These are phyloP conservation scores for Trichopria drosophilae DNA, from an alignment of 2,888 invertebrate species.

Conservation along the genomic window DNA sequence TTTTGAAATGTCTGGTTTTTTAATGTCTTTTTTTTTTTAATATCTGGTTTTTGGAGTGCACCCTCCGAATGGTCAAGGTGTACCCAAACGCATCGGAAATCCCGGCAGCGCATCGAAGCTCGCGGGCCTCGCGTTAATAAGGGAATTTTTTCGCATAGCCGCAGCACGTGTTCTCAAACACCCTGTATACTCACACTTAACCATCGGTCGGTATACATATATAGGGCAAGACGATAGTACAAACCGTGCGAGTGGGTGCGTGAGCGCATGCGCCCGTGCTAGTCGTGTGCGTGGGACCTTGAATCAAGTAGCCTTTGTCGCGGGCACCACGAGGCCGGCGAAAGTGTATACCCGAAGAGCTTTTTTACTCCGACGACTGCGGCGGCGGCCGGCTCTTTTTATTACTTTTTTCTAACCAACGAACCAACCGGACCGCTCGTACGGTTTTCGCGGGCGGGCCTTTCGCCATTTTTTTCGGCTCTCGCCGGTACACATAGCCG, in stretches of 20 bases:
- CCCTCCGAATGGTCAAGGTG: too few species aligned
- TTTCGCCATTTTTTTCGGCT: slow-evolving; percentile 39
- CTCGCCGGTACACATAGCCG: slow-evolving; percentile 30
- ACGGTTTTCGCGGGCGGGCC: too few species aligned
- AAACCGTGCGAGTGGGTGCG: neutral
- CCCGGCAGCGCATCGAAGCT: slow-evolving; percentile 7
- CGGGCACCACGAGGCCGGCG: slow-evolving; percentile 57
- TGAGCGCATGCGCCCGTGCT: slow-evolving; percentile 33
- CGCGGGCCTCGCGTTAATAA: neutral
- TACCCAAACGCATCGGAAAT: too few species aligned
- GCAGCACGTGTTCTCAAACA: slow-evolving; percentile 29
- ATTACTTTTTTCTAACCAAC: slow-evolving; percentile 40
- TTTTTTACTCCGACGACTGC: slow-evolving; percentile 44
- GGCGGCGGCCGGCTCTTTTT: slow-evolving; percentile 42
- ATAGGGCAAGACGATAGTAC: slow-evolving; percentile 1
- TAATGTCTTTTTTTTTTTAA: too few species aligned
- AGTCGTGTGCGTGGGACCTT: slow-evolving; percentile 51
- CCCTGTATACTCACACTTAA: slow-evolving; percentile 4
- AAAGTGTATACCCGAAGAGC: slow-evolving; percentile 57
- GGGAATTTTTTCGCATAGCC: slow-evolving; percentile 9
- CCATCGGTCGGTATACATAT: neutral
- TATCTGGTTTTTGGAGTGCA: too few species aligned
- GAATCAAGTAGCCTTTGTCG: slow-evolving; percentile 59
- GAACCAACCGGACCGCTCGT: too few species aligned
- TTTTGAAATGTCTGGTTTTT: too few species aligned